These are phyloP conservation scores for Monochamus saltuarius DNA, from an alignment of 1,140 invertebrate species.

Conservation along the genomic window DNA sequence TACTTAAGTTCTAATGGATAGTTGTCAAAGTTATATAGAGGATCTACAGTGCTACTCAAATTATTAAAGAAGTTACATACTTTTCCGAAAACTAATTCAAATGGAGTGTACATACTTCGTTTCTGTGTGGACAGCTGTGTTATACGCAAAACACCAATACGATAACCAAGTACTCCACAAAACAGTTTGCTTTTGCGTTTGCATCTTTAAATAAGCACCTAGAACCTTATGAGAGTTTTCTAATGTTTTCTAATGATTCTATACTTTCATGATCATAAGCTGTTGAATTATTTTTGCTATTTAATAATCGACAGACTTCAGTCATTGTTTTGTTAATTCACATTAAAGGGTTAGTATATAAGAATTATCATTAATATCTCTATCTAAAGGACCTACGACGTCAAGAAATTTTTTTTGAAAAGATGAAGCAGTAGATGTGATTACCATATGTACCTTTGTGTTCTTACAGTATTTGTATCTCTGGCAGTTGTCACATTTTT, in stretches of 20 bases:
- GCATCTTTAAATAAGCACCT: conserved; percentile 28
- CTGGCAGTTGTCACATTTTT: conserved; percentile 24
- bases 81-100: too few relatives aligned
- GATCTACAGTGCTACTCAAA: too few relatives aligned
- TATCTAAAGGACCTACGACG: conserved; percentile 26
- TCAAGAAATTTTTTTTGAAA: conserved; percentile 29
- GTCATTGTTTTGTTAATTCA: conserved; percentile 22
- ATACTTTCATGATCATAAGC: conserved; percentile 35
- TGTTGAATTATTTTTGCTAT: conserved; percentile 19
- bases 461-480: conserved; percentile 26
- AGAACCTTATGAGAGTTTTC: conserved; percentile 37
- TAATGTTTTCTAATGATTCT: conserved; percentile 25
- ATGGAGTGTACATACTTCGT: too few relatives aligned
- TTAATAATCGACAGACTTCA: too few relatives aligned
- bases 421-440: conserved; percentile 21
- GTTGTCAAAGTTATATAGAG: too few relatives aligned
- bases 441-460: conserved; percentile 17
- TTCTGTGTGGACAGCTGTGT: conserved; percentile 22
- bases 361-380: conserved; percentile 24
- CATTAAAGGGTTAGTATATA: conserved; percentile 29
- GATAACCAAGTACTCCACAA: conserved; percentile 31
- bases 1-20: too few relatives aligned
- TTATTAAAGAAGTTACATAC: too few relatives aligned
- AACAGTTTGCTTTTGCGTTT: conserved; percentile 16
- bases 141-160: conserved; percentile 31